Evolutionary conservation across 2,888 invertebrate species (phyloP).

Genomic region (Mechanitis mazaeus): DNA sequence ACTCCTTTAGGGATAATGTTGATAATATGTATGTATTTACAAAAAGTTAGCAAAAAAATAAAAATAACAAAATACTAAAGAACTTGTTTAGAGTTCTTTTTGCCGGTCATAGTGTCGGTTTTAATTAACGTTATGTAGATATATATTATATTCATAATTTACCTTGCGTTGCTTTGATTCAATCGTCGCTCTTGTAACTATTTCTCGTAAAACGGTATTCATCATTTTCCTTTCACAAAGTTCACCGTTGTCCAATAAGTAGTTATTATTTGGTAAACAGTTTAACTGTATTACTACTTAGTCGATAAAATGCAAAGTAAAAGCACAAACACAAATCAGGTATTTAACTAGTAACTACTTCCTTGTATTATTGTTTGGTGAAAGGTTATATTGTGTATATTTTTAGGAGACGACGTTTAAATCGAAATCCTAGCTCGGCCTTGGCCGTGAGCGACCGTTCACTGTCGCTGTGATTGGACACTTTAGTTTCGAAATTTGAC

Average conservation of each 20-base stretch:
- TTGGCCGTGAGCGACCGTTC: constrained; percentile 73
- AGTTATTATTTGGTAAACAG: constrained; percentile 29
- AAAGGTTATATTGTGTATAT: constrained; percentile 42
- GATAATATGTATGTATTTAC: too few relatives aligned
- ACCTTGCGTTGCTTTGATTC: constrained; percentile 60
- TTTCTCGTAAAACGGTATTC: constrained; percentile 60
- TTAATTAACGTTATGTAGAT: background rate
- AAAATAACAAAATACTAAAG: too few relatives aligned
- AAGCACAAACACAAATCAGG: constrained; percentile 24
- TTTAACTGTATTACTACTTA: constrained; percentile 27
- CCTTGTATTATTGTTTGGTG: constrained; percentile 36
- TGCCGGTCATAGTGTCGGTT: too few relatives aligned
- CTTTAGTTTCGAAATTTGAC: constrained; percentile 33
- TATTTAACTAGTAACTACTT: constrained; percentile 35
- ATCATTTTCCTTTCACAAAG: constrained; percentile 57
- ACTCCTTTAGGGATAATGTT: too few relatives aligned
- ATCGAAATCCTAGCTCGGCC: constrained; percentile 53
- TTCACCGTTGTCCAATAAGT: constrained; percentile 33
- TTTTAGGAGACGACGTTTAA: constrained; percentile 36
- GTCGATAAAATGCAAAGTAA: constrained; percentile 25
- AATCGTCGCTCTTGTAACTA: constrained; percentile 57
- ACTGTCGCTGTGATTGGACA: constrained; percentile 65
- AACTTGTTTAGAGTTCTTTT: too few relatives aligned
- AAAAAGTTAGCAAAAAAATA: too few relatives aligned
- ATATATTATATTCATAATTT: constrained; percentile 34